Evolutionary conservation across 2,113 vertebrate genomes (phyloP).

Genomic region (Gnathonemus echidnorhynchus): DNA sequence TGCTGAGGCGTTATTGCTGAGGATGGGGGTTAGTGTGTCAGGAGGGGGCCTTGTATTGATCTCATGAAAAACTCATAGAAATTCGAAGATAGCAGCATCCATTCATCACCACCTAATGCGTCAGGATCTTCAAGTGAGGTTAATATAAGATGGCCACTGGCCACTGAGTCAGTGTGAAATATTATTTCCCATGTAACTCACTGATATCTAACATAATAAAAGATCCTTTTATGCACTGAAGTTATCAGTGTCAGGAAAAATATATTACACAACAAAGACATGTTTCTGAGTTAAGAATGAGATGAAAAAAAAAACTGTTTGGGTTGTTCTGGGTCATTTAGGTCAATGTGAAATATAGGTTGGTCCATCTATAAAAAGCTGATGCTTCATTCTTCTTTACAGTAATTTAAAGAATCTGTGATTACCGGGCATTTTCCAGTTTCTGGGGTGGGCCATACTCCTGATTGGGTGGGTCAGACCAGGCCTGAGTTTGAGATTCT

Average conservation of each 20-base stretch:
- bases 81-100: background rate
- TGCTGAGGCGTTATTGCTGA: background rate
- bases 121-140: background rate
- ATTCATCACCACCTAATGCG: background rate
- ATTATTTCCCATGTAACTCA: background rate
- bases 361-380: background rate
- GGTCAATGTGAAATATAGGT: background rate
- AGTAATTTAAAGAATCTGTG: background rate
- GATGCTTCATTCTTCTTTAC: background rate
- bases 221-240: background rate
- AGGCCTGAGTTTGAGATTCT: background rate
- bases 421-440: background rate
- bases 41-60: background rate
- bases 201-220: background rate
- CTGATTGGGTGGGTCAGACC: background rate
- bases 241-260: background rate
- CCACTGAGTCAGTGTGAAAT: background rate
- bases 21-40: background rate
- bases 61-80: background rate
- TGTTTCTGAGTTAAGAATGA: background rate
- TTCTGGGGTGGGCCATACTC: background rate
- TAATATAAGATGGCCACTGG: background rate
- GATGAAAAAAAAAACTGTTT: background rate
- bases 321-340: background rate
- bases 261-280: background rate